Evolutionary conservation across 2,888 invertebrate species (phyloP).

Genomic region (Eupelmus urozonus): DNA sequence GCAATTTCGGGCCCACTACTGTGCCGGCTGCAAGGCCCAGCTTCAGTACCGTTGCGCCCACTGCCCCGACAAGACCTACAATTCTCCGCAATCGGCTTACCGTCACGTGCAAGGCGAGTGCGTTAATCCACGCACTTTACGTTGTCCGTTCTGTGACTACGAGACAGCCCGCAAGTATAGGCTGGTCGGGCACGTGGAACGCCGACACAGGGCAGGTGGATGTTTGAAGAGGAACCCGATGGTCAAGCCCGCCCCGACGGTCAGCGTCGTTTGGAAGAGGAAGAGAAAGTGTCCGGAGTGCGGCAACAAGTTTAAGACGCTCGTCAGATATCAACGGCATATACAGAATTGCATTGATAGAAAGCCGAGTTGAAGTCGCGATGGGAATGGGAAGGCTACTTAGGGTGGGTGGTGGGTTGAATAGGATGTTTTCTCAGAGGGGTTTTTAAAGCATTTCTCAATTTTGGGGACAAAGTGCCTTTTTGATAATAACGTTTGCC

Average conservation of each 20-base stretch:
- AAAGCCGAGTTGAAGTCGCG: neutral
- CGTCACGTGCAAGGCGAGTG: slow-evolving; percentile 51
- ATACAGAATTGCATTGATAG: slow-evolving; percentile 7
- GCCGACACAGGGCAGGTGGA: neutral
- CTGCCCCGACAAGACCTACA: slow-evolving; percentile 34
- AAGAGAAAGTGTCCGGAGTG: slow-evolving; percentile 34
- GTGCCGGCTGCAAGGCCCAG: neutral
- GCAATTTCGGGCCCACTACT: neutral
- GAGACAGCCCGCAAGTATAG: slow-evolving; percentile 43
- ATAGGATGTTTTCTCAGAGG: no score
- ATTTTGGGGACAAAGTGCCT: no score
- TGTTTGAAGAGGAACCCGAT: neutral
- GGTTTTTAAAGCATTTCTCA: no score
- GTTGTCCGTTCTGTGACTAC: slow-evolving; percentile 41
- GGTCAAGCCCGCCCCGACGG: no score
- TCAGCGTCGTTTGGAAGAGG: slow-evolving; percentile 9
- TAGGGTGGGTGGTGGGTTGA: neutral
- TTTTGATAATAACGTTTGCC: no score
- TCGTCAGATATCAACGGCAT: slow-evolving; percentile 26
- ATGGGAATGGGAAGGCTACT: neutral
- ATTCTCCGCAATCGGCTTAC: slow-evolving; percentile 25
- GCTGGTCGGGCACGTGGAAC: slow-evolving; percentile 31
- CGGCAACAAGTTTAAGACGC: slow-evolving; percentile 38
- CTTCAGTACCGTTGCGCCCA: slow-evolving; percentile 25
- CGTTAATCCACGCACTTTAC: slow-evolving; percentile 21